Evolutionary conservation across 30 jellyfish, hydroid and myxozoan genomes (phyloP).

Genomic region (Sanderia malayensis): DNA sequence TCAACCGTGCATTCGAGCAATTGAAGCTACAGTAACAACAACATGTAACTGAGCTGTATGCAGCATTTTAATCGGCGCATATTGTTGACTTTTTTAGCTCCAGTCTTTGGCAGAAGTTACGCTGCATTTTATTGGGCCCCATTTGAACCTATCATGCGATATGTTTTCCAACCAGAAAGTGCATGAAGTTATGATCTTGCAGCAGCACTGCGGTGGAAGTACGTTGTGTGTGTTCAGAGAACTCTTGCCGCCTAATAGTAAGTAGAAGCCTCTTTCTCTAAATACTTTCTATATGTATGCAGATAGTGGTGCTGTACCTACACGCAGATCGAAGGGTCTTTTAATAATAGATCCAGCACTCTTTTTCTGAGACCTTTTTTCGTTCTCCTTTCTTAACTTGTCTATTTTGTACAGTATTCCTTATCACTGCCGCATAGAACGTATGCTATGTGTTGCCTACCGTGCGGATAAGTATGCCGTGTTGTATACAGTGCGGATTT

Average conservation of each 20-base stretch:
- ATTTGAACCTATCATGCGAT: conserved; percentile 58
- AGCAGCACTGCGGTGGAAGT: conserved; percentile 98
- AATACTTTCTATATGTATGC: no score
- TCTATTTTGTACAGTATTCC: no score
- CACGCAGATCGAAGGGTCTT: no score
- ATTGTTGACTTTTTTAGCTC: conserved; percentile 42
- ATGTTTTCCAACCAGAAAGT: conserved; percentile 56
- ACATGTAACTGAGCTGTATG: no score
- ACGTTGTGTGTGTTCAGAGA: conserved; percentile 89
- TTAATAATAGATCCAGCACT: not conserved
- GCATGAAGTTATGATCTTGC: conserved; percentile 77
- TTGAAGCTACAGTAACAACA: no score
- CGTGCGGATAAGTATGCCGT: no score
- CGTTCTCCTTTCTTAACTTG: not conserved
- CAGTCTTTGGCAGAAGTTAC: conserved; percentile 97
- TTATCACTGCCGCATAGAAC: no score
- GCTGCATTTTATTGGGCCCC: conserved; percentile 77
- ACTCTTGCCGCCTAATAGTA: conserved; percentile 79
- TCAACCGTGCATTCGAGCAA: no score
- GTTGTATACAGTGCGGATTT: no score
- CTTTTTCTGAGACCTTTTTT: not conserved
- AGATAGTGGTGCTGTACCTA: no score
- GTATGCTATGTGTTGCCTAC: no score
- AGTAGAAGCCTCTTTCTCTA: conserved; percentile 32
- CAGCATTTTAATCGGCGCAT: not conserved